Percentiles rank a stretch among this genome's conserved stretches.
Conservation (phyloP, 2,888 invertebrate genomes). For the Pandemis corylana region DNA sequence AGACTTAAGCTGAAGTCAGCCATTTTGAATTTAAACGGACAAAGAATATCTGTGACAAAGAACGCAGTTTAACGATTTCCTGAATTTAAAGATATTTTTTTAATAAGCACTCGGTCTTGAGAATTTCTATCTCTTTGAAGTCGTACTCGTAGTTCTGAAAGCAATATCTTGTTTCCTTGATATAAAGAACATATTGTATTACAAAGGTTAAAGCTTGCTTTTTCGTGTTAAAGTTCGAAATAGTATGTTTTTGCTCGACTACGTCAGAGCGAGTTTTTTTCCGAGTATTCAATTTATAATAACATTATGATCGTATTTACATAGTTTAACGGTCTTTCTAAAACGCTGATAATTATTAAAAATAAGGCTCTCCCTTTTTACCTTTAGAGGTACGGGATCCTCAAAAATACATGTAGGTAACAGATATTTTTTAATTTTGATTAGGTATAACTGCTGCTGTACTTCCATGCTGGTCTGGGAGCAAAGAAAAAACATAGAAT, state of each 20-base stretch:
- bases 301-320: no score
- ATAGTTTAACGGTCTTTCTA: no score
- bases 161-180: not conserved
- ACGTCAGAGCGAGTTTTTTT: not conserved
- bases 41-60: conserved; percentile 29
- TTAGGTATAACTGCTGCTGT: no score
- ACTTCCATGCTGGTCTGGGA: no score
- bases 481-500: no score
- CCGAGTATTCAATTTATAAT: no score
- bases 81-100: conserved; percentile 29
- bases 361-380: no score
- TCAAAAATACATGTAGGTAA: no score
- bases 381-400: no score
- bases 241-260: not conserved
- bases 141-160: not conserved
- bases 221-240: not conserved
- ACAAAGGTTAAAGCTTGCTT: no score
- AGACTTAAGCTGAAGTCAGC: not conserved
- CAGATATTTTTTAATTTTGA: no score
- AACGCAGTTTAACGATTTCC: conserved; percentile 34
- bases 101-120: conserved; percentile 12
- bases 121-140: conserved; percentile 18
- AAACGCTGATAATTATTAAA: no score
- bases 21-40: conserved; percentile 7
- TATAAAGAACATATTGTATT: not conserved